Evolutionary conservation across 2,888 invertebrate species (phyloP).

Genomic region (Diogma glabrata): DNA sequence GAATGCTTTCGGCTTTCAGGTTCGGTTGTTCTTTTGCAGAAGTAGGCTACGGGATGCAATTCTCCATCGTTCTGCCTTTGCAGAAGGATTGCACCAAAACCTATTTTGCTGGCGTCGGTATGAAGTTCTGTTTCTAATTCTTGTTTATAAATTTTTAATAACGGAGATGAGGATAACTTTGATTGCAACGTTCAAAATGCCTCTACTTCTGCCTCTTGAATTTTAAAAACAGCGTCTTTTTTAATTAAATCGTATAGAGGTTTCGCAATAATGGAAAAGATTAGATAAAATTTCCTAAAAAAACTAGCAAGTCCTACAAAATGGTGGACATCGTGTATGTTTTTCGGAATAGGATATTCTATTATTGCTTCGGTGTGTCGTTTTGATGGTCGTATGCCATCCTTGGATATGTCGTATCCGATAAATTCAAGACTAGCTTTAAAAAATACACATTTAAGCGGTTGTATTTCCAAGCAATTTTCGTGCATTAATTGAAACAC

Average conservation of each 20-base stretch:
- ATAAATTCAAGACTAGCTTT: not conserved
- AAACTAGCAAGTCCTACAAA: not conserved
- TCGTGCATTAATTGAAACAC: not conserved
- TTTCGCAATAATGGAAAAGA: not conserved
- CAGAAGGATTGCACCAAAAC: not conserved
- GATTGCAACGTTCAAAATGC: not conserved
- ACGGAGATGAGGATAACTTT: not conserved
- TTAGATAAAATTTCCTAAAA: not conserved
- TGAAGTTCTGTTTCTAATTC: too few relatives aligned
- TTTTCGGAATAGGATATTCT: not conserved
- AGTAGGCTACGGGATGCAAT: not conserved
- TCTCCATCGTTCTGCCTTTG: conserved; percentile 15
- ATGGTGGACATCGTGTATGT: not conserved
- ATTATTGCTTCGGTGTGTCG: not conserved
- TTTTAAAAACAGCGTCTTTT: not conserved
- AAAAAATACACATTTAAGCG: not conserved
- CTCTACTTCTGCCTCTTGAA: not conserved
- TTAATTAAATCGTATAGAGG: not conserved
- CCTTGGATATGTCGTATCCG: not conserved
- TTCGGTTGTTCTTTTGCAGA: not conserved
- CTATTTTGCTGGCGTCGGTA: too few relatives aligned
- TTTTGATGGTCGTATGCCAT: not conserved
- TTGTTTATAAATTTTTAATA: not conserved
- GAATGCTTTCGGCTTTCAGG: not conserved
- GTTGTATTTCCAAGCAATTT: not conserved